Base-by-base conservation (phyloP, 2,797 vertebrate species). In the Eutrigla gurnardus region DNA sequence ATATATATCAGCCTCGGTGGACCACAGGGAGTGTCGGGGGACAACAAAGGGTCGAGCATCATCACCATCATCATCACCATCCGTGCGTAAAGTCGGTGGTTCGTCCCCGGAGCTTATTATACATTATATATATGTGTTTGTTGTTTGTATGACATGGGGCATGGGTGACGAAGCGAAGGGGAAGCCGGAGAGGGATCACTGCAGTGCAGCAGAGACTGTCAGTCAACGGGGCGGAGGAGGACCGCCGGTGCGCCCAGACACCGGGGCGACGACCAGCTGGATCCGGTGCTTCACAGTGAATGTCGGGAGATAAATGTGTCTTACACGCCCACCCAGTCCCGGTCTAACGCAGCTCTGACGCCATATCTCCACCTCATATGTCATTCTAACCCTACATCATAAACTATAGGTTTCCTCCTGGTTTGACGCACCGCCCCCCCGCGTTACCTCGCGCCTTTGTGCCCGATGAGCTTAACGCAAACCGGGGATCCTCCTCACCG, bases 141-240 rank as follows among this genome's bases (percentile, higher is more conserved):
- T 4, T 54, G 3, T 71, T 7, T 42, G 40, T 50, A 2, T 69
- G 72, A 70, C 85, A 71, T 65, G 62, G 66, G 66, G 55, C 8
- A 85, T 80, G 86, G 75, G 75, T 12, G 73, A 83, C 74, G 60
- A 72, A 61, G 78, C 75, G 40, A 39, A 65, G 36, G 73, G 81
- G 76, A 79, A 87, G 84, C 81, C 80, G 80, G 12, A 70, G 71
- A 85, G 83, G 86, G 77, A 86, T 83, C 84, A 94, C 93, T 88
- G 94, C 94, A 94, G 89, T 94, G 94, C 94, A 94, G 90, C 90
- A 94, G 88, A 92, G 86, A 14, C 88, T 91, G 90, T 90, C 92
- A 89, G 88, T 90, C 88, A 91, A 62, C 69, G 50, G 59, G 25
- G 61, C 72, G 14, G 78, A 70, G 77, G 72, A 81, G 87, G 80